These are phyloP conservation scores for Chloebia gouldiae DNA, from an alignment of 2,113 vertebrate species.

Conservation along the genomic window DNA sequence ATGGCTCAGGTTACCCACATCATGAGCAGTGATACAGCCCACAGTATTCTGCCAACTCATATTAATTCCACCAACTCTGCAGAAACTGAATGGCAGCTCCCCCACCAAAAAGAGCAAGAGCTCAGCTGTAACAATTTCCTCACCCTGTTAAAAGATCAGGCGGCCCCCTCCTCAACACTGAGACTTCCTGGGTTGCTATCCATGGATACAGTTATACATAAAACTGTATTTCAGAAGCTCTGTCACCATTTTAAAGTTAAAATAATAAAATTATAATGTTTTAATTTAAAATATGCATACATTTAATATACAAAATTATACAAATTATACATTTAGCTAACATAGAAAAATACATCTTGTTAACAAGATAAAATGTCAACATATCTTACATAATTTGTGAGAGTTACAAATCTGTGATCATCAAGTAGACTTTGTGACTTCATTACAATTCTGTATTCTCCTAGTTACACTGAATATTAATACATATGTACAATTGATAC, in stretches of 20 bases:
- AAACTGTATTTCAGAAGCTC: not conserved
- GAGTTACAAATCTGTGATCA: slow-evolving; percentile 55
- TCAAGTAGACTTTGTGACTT: slow-evolving; percentile 32
- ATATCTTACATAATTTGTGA: slow-evolving; percentile 61
- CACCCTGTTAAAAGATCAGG: not conserved
- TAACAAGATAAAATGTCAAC: slow-evolving; percentile 72
- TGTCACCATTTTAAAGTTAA: not conserved
- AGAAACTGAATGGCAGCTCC: not conserved
- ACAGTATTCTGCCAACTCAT: not conserved
- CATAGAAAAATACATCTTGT: slow-evolving; percentile 81
- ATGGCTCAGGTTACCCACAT: not conserved
- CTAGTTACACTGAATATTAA: slow-evolving; percentile 37
- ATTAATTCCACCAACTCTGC: not conserved
- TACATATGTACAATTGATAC: slow-evolving; percentile 43
- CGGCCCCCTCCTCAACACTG: not conserved
- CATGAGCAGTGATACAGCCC: not conserved
- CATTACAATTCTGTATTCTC: not conserved
- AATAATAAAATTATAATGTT: slow-evolving; percentile 5
- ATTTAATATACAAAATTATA: slow-evolving; percentile 80
- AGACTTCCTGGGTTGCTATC: not conserved
- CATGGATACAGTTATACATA: not conserved
- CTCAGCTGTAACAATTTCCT: not conserved
- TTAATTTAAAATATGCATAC: slow-evolving; percentile 76
- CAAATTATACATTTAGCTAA: slow-evolving; percentile 75
- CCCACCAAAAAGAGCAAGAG: not conserved